Conservation (phyloP, 2,797 vertebrate genomes). For the Carduelis carduelis region DNA sequence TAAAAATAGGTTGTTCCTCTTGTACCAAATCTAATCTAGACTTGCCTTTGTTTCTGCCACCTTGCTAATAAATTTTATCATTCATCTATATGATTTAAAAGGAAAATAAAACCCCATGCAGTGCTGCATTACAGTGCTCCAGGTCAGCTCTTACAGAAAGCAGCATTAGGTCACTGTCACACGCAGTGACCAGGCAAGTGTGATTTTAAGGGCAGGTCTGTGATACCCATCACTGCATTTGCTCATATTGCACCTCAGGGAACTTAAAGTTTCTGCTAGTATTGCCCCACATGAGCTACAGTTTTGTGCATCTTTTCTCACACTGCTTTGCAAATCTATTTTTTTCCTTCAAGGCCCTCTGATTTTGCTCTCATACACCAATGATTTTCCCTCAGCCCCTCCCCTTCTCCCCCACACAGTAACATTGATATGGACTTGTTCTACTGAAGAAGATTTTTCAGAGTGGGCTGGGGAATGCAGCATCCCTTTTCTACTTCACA, state of each 20-base stretch:
- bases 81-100: not conserved
- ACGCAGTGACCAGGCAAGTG: not conserved
- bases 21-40: not conserved
- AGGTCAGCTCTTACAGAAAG: not conserved
- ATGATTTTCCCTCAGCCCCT: not conserved
- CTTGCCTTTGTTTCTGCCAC: not conserved
- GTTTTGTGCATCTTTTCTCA: not conserved
- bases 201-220: not conserved
- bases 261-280: not conserved
- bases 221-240: not conserved
- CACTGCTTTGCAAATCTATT: not conserved
- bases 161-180: not conserved
- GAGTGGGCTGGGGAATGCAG: not conserved
- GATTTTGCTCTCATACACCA: not conserved
- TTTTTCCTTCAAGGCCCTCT: not conserved
- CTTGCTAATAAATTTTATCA: not conserved
- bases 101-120: not conserved
- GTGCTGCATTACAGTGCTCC: not conserved
- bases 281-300: not conserved
- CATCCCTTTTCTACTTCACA: not conserved
- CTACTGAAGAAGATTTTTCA: not conserved
- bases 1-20: not conserved
- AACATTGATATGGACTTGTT: not conserved
- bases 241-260: not conserved
- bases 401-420: not conserved